Conservation (phyloP, 2,797 vertebrate genomes). For the Allobates femoralis region DNA sequence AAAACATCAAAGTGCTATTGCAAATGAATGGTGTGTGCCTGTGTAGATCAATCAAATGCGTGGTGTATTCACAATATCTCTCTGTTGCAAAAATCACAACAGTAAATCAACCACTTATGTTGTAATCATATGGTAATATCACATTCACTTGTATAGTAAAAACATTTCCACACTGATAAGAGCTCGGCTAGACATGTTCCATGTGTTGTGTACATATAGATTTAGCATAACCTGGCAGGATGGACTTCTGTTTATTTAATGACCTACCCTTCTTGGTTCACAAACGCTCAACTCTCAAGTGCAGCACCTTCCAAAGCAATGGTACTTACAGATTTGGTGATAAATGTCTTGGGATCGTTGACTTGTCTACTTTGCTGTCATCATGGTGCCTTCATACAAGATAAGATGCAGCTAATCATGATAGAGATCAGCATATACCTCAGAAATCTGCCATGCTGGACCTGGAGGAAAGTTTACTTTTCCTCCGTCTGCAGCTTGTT, state of each 20-base stretch:
- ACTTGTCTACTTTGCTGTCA: not conserved
- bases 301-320: not conserved
- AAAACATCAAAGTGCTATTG: not conserved
- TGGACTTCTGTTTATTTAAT: not conserved
- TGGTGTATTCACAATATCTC: not conserved
- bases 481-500: conserved; percentile 24
- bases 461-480: conserved; percentile 43
- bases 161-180: not conserved
- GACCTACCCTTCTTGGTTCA: conserved; percentile 7
- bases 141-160: not conserved
- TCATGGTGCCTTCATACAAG: not conserved
- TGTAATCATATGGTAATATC: not conserved
- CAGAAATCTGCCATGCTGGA: conserved; percentile 48
- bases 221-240: not conserved
- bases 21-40: not conserved
- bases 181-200: not conserved
- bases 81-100: not conserved
- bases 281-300: not conserved
- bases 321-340: conserved; percentile 38
- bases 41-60: not conserved
- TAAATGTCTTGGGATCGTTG: not conserved
- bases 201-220: not conserved
- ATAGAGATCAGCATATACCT: conserved; percentile 10
- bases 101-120: not conserved
- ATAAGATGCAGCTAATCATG: not conserved